Evolutionary conservation across 2,113 vertebrate genomes (phyloP).

Genomic region (Rhea americana): DNA sequence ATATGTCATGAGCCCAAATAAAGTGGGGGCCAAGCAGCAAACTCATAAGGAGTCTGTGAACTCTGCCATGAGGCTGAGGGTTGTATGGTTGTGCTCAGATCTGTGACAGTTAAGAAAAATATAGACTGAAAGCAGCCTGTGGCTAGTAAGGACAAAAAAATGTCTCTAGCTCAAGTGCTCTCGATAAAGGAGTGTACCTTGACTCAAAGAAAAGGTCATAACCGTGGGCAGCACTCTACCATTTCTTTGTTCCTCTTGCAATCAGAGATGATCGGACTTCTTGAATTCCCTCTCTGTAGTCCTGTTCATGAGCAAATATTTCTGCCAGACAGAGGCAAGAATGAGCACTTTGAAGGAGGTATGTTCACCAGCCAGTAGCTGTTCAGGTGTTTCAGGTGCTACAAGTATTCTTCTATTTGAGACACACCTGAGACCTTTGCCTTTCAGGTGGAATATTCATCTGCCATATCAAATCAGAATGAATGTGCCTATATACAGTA

Average conservation of each 20-base stretch:
- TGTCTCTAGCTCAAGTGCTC: neutral
- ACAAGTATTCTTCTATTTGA: neutral
- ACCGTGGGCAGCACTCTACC: neutral
- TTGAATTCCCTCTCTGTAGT: neutral
- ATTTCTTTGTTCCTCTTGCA: neutral
- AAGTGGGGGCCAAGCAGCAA: neutral
- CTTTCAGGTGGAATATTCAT: neutral
- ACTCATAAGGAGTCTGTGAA: neutral
- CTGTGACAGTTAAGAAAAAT: neutral
- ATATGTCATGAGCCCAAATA: neutral
- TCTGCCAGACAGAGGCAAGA: neutral
- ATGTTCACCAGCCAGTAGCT: fast-evolving
- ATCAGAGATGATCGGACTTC: neutral
- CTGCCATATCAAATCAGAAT: neutral
- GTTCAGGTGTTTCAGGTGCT: neutral
- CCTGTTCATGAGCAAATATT: neutral
- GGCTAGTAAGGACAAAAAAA: neutral
- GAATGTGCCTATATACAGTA: neutral
- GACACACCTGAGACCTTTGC: neutral
- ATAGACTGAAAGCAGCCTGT: neutral
- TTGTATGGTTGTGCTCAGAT: neutral
- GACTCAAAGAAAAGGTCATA: neutral
- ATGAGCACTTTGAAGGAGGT: neutral
- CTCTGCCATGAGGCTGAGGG: neutral
- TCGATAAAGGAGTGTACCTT: neutral